Base-by-base conservation (phyloP, 2,888 invertebrate species). In the Eudemis profundana region DNA sequence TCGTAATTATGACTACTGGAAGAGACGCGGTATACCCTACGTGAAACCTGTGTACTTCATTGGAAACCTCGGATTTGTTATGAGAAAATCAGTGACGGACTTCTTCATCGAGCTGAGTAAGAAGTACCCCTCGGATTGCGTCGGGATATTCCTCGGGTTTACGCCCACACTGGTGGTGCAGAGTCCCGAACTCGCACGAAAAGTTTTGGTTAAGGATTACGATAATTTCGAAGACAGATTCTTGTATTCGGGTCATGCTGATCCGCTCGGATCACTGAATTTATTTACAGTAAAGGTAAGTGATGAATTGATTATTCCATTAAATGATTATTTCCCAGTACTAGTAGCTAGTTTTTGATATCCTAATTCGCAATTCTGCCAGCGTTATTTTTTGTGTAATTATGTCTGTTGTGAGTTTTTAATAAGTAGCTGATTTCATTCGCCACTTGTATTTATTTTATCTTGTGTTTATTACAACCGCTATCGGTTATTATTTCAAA, bases 221-320 rank as follows among this genome's bases (percentile, higher is more conserved):
- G 82, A 84, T 0, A 67, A 78, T 70, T 89, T 89, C 63, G 80
- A 83, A 70, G 79, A 88, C 47, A 77, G 89, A 71, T 78, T 74
- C 67, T 50, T 75, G 47, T 83, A 81, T 47, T 69, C 83, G 0
- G 77, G 82, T 7, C 72, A 75, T 14, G 71, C 79, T 3, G 89
- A 89, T 68, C 85, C 85, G 0, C 71, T 89, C 49, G 89, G 89
- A 1, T 77, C 86, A 1, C 72, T 88, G 23, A 88, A 87, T 72
- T 72, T 89, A n/a, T 88, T 89, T 66, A 77, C 82, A 8, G 70
- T 86, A 0, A 85, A 85, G 77, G 88, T 86, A 78, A 67, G 75
- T 69, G 17, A 23, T 49, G 56, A 3, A 12, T 46, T 19, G 38
- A 19, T n/a, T n/a, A n/a, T n/a, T n/a, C n/a, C n/a, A n/a, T n/a